Evolutionary conservation across 2,113 vertebrate species (phyloP).

Genomic region (Nycticorax nycticorax): DNA sequence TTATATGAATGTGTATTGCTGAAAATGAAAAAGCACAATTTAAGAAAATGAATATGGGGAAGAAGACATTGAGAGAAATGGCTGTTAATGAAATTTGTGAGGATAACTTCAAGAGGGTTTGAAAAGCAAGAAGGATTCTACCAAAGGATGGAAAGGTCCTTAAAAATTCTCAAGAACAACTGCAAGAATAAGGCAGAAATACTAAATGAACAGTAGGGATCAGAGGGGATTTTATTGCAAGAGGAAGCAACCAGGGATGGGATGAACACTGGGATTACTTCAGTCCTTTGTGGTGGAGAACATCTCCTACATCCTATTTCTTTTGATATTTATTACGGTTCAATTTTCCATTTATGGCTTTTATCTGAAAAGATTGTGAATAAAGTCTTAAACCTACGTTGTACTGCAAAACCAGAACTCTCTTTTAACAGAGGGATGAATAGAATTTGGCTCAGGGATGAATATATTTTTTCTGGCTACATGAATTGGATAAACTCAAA

Average conservation of each 20-base stretch:
- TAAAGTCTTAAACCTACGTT: background rate
- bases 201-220: background rate
- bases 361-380: background rate
- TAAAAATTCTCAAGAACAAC: background rate
- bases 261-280: background rate
- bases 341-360: background rate
- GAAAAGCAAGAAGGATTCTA: background rate
- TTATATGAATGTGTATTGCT: background rate
- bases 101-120: background rate
- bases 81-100: background rate
- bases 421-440: background rate
- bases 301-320: background rate
- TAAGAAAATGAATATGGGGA: background rate
- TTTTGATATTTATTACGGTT: background rate
- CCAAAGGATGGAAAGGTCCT: background rate
- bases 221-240: background rate
- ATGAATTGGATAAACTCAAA: accelerated
- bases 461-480: background rate
- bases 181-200: background rate
- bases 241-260: background rate
- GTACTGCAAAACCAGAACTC: background rate
- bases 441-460: accelerated
- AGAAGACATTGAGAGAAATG: background rate
- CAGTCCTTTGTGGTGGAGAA: background rate
- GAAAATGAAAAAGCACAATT: background rate